Base-by-base conservation (phyloP, 2,888 invertebrate species). In the Sicus ferrugineus region DNA sequence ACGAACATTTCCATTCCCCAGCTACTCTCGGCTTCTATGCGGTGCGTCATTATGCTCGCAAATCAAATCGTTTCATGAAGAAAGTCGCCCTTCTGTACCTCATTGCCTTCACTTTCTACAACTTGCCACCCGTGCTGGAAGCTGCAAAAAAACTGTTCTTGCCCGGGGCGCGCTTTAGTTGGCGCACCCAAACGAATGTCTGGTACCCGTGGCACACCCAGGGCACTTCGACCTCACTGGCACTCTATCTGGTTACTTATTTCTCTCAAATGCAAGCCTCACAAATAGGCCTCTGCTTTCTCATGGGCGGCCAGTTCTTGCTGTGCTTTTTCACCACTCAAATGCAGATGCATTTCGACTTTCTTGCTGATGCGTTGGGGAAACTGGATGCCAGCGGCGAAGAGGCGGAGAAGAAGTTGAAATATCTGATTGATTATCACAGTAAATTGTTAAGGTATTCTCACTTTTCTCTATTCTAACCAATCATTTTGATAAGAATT, bases 141-240 rank as follows among this genome's bases (percentile, higher is more conserved):
- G 69, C 78, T 0, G 0, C 76, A n/a, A 78, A 77, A 26, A 78
- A 82, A 59, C n/a, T 73, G 54, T 3, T 69, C 3, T 16, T 64
- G 34, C 3, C 71, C 75, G 3, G 71, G 73, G 9, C 70, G 7
- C 58, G 73, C 0, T 65, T 79, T 5, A 70, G 61, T 16, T 80
- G 74, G 67, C 78, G 75, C 30, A 76, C 73, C 26, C 82, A 83
- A 69, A 80, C 81, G 52, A 77, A 78, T 59, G 81, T 82, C 14
- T 83, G 84, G 83, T 83, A 82, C 73, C 83, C 83, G 0, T 83
- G 83, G 82, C 75, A 74, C 5, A 70, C 74, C 23, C 50, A 68
- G n/a, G 69, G 70, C 3, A 72, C 73, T 2, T 54, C 68, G 1
- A 61, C 65, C 21, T 75, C 80, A 0, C 14, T 63, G 4, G 2